phyloP scores from a whole-genome alignment of 2,888 invertebrate genomes.

The Stenodera caucasica region DNA sequence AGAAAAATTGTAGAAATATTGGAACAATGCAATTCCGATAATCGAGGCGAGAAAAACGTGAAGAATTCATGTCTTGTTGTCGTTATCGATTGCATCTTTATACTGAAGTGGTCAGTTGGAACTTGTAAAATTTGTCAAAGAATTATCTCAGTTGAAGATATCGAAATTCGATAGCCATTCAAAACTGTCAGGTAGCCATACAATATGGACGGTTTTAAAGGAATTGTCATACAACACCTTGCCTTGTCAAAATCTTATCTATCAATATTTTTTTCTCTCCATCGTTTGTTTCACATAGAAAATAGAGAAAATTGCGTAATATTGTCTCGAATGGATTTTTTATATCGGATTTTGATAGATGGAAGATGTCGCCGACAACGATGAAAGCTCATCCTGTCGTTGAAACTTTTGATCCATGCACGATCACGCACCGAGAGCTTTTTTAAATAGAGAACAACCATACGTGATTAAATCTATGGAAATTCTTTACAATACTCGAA shows the following conservation, averaged over 20 bases:
- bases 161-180: background rate
- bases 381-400: slow-evolving; percentile 47
- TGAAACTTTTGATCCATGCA: slow-evolving; percentile 47
- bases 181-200: background rate
- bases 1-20: no score
- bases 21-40: no score
- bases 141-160: background rate
- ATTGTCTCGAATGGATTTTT: background rate
- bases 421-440: slow-evolving; percentile 42
- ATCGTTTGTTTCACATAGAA: no score
- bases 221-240: slow-evolving; percentile 1
- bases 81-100: background rate
- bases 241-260: slow-evolving; percentile 1
- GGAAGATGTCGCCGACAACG: slow-evolving; percentile 25
- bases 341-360: slow-evolving; percentile 1
- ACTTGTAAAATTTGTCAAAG: background rate
- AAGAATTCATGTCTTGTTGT: background rate
- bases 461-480: slow-evolving; percentile 45
- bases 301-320: slow-evolving; percentile 15
- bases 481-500: slow-evolving; percentile 27
- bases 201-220: background rate
- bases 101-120: background rate
- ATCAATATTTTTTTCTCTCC: no score
- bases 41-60: background rate
- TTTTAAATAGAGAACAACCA: slow-evolving; percentile 22